phyloP scores from a whole-genome alignment of 2,113 vertebrate genomes.

The Chaetodon auriga region DNA sequence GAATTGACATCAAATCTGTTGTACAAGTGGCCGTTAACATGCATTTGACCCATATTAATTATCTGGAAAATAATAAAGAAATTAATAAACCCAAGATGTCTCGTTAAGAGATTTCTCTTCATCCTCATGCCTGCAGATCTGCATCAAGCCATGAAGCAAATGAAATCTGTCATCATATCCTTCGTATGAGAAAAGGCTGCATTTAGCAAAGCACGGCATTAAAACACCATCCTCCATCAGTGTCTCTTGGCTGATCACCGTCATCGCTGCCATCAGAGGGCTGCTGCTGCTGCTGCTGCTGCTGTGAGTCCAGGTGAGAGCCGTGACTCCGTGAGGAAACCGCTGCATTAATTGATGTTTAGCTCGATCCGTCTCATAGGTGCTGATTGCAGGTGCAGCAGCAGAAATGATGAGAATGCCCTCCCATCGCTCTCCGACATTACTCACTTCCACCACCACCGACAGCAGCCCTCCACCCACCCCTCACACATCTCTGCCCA shows the following conservation, averaged over 20 bases:
- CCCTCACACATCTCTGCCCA: constrained; percentile 6
- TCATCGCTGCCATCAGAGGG: constrained; percentile 44
- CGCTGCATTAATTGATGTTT: constrained; percentile 73
- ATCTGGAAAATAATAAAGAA: background rate
- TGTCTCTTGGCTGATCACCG: constrained; percentile 3
- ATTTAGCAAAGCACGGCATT: constrained; percentile 7
- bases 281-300: constrained; percentile 28
- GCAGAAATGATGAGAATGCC: constrained; percentile 49
- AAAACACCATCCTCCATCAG: constrained; percentile 18
- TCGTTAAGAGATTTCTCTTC: background rate
- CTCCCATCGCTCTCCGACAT: constrained; percentile 43
- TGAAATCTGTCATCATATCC: background rate
- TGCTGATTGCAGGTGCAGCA: constrained; percentile 65
- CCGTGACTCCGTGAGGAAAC: constrained; percentile 44
- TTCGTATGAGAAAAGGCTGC: background rate
- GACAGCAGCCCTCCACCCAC: background rate
- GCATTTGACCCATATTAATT: background rate
- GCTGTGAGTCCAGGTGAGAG: constrained; percentile 52
- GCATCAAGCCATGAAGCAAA: background rate
- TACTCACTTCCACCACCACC: constrained; percentile 14
- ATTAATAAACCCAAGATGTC: background rate
- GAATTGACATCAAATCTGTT: background rate
- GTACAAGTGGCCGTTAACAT: background rate
- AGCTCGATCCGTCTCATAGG: constrained; percentile 69
- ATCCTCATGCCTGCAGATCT: background rate